These are phyloP conservation scores for Dasyornis broadbenti DNA, from an alignment of 2,113 vertebrate genomes.

Conservation along the genomic window DNA sequence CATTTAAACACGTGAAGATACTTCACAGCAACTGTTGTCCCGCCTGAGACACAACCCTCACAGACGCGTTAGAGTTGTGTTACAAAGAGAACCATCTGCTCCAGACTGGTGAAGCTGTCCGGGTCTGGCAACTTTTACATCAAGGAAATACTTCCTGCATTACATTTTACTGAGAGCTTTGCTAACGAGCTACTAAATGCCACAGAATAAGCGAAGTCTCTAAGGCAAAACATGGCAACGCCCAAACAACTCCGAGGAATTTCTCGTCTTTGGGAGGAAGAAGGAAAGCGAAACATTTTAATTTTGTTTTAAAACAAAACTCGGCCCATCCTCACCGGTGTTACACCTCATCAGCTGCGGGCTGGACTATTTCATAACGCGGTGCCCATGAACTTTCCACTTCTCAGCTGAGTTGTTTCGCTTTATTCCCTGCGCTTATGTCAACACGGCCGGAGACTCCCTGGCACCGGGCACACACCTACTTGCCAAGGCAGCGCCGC, in stretches of 20 bases:
- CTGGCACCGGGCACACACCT: not conserved
- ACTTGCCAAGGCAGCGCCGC: not conserved
- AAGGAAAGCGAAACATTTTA: not conserved
- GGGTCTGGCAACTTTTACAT: not conserved
- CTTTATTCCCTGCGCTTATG: not conserved
- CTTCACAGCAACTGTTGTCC: not conserved
- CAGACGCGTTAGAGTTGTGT: not conserved
- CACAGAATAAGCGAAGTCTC: not conserved
- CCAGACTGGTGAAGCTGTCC: not conserved
- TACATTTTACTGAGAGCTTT: rapidly evolving
- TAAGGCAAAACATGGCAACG: not conserved
- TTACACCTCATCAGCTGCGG: rapidly evolving
- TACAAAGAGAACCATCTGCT: not conserved
- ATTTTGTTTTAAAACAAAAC: rapidly evolving
- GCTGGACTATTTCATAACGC: not conserved
- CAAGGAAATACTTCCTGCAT: rapidly evolving
- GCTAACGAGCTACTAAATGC: not conserved
- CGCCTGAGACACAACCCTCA: not conserved
- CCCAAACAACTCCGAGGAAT: not conserved
- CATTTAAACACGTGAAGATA: not conserved
- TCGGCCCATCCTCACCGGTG: rapidly evolving
- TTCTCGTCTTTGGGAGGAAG: not conserved
- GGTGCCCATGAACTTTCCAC: not conserved
- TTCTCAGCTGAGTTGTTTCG: not conserved
- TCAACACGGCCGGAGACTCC: not conserved